Evolutionary conservation across 2,888 invertebrate species (phyloP).

Genomic region (Nomada ruficornis): DNA sequence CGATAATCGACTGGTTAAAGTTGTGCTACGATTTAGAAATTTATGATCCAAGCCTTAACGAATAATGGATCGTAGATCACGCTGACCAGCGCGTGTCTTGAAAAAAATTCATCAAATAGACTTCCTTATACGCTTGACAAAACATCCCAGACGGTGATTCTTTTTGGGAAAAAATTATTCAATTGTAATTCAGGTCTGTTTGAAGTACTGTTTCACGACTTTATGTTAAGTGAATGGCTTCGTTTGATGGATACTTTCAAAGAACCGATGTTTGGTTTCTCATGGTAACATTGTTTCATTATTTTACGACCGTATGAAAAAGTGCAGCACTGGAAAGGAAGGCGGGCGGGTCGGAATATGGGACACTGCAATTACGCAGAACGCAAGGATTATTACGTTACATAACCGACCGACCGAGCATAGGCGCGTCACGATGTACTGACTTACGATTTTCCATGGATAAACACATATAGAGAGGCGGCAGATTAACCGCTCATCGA

Average conservation of each 20-base stretch:
- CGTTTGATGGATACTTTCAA: not conserved
- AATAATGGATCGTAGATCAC: not conserved
- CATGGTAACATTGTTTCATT: constrained; percentile 18
- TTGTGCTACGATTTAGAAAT: not conserved
- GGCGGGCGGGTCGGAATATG: constrained; percentile 58
- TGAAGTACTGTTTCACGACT: not conserved
- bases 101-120: not conserved
- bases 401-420: constrained; percentile 53
- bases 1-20: constrained; percentile 4
- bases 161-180: not conserved
- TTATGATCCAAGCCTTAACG: not conserved
- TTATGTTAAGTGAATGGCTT: not conserved
- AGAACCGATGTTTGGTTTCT: constrained; percentile 14
- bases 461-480: constrained; percentile 28
- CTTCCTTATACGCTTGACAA: not conserved
- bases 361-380: constrained; percentile 67
- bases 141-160: too few relatives aligned
- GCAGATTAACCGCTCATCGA: constrained; percentile 42
- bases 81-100: too few relatives aligned
- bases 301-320: constrained; percentile 21
- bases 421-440: constrained; percentile 53
- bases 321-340: constrained; percentile 36
- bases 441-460: constrained; percentile 55
- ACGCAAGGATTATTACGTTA: constrained; percentile 68
- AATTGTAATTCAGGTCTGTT: too few relatives aligned